Conservation (phyloP, 1,140 invertebrate species). For the Latrodectus geometricus region DNA sequence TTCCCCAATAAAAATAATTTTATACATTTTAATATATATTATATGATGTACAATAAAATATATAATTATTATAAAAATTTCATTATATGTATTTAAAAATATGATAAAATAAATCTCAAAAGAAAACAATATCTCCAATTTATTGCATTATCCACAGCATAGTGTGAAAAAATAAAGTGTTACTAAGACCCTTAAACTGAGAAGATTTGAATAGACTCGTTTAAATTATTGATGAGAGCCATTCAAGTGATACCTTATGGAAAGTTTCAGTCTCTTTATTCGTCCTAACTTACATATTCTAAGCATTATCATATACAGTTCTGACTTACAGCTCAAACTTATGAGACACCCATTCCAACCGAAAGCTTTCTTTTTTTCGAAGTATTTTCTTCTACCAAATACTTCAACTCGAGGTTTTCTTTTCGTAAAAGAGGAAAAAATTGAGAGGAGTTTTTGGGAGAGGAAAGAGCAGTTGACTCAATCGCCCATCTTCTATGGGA, state of each 20-base stretch:
- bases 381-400: background rate
- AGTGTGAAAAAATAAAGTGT: too few relatives aligned
- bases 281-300: background rate
- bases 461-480: constrained; percentile 39
- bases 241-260: background rate
- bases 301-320: background rate
- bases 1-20: too few relatives aligned
- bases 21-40: too few relatives aligned
- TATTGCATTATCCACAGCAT: too few relatives aligned
- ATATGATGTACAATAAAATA: too few relatives aligned
- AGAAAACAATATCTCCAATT: too few relatives aligned
- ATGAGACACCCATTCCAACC: background rate
- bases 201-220: background rate
- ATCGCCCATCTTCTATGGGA: constrained; percentile 37
- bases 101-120: too few relatives aligned
- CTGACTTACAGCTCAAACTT: background rate
- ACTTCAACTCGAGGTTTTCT: background rate
- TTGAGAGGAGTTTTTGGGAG: background rate
- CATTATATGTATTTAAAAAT: too few relatives aligned
- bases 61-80: too few relatives aligned
- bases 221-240: background rate
- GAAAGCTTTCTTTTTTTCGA: background rate
- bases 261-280: background rate
- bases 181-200: too few relatives aligned
- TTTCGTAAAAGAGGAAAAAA: background rate